Evolutionary conservation across 2,113 vertebrate genomes (phyloP), one percentile per base, ranked within the genome.

Genomic region (Heterotis niloticus): DNA sequence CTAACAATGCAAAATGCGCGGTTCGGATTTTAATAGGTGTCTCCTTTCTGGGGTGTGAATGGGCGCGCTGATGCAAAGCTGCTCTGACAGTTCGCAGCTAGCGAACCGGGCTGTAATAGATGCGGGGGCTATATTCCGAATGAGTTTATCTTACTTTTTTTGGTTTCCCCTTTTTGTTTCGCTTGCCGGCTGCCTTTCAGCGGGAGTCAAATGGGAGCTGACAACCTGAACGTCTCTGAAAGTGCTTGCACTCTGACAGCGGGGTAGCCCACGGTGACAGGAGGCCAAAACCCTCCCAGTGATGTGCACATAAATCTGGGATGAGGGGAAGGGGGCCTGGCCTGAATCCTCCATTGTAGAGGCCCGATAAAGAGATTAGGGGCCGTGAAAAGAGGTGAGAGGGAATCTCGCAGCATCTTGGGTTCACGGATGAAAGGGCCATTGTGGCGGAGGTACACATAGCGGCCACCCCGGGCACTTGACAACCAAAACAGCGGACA

Each of bases 391-490:
- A 93, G 93, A 93, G 91, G 85, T 87, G 92, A 91, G 92, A 86
- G 90, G n/a, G 90, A 93, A 93, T 93, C 93, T 92, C 91, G 92
- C 92, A 92, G 93, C 91, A 92, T 94, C 90, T 88, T 90, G 87
- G 90, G 88, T 82, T 81, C 84, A 83, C 29, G 88, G 88, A 91
- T 96, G 95, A 98, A 98, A 97, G 95, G 91, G 86, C 92, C 93
- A 95, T 97, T 97, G 96, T 96, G 88, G 87, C 87, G 72, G 85
- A 83, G 91, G 91, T 91, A 94, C 95, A 96, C 95, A 96, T 96
- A 94, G 94, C 93, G 92, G 87, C 90, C 91, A 95, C 93, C 91
- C 92, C 80, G 89, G 88, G 91, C 92, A 93, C 94, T 95, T 94
- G 92, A 95, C 92, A 93, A 95, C 91, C 91, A 86, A 93, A 92